Evolutionary conservation across 2,888 invertebrate species (phyloP).

Genomic region (Orthosia gracilis): DNA sequence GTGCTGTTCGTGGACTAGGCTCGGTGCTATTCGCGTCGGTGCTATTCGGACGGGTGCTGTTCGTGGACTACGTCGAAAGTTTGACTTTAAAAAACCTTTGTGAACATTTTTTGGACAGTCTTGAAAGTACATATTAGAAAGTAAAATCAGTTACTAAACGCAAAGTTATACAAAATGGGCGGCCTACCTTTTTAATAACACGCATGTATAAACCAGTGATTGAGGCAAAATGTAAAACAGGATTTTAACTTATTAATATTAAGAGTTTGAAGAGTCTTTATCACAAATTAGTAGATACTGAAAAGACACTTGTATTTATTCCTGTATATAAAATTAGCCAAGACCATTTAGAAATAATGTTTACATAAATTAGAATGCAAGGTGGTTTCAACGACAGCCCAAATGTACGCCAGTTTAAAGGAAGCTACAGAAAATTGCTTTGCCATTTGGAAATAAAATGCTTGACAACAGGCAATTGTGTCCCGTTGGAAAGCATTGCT

Average conservation of each 20-base stretch:
- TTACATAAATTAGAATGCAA: too few relatives aligned
- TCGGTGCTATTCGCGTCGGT: too few relatives aligned
- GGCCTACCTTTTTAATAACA: constrained; percentile 7
- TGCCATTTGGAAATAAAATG: constrained; percentile 1
- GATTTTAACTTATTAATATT: constrained; percentile 5
- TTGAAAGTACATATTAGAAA: background rate
- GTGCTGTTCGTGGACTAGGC: too few relatives aligned
- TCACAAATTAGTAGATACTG: constrained; percentile 2
- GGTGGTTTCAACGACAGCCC: background rate
- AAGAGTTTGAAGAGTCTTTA: constrained; percentile 10
- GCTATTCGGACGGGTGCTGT: too few relatives aligned
- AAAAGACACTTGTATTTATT: constrained; percentile 6
- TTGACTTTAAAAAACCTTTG: constrained; percentile 9
- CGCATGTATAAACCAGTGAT: constrained; percentile 3
- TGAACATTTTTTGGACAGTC: background rate
- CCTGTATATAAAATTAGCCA: constrained; percentile 4
- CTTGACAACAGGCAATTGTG: constrained; percentile 5
- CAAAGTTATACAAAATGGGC: background rate
- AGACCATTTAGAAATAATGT: constrained; percentile 8
- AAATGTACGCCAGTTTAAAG: constrained; percentile 11
- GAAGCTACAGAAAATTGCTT: constrained; percentile 13
- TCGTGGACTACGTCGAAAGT: too few relatives aligned
- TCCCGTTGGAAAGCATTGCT: constrained; percentile 1
- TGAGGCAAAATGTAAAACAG: constrained; percentile 3
- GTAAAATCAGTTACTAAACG: constrained; percentile 4